Evolutionary conservation across 2,888 invertebrate species (phyloP).

Genomic region (Mythimna impura): DNA sequence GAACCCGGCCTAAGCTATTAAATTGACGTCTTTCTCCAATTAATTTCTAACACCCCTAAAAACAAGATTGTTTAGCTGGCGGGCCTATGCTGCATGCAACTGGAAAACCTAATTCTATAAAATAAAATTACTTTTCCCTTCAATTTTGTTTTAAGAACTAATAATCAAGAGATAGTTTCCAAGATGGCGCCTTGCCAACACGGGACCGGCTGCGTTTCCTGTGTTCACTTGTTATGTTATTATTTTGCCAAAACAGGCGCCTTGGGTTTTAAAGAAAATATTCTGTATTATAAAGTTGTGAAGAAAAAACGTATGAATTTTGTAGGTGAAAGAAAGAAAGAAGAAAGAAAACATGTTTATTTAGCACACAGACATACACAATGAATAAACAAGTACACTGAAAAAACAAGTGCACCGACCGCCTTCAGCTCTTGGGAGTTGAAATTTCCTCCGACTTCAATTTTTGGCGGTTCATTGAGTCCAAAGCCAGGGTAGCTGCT

Average conservation of each 20-base stretch:
- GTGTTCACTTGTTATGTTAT: slow-evolving; percentile 20
- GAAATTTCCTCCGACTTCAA: too few species aligned
- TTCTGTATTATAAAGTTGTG: not conserved
- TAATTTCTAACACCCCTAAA: not conserved
- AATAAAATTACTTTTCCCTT: not conserved
- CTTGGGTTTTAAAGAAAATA: slow-evolving; percentile 1
- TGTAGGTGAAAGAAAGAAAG: too few species aligned
- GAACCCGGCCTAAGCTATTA: not conserved
- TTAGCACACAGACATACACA: too few species aligned
- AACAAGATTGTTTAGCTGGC: not conserved
- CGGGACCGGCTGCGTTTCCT: slow-evolving; percentile 23
- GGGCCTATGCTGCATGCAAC: not conserved
- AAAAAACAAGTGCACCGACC: too few species aligned
- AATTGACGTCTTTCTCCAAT: not conserved
- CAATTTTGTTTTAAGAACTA: slow-evolving; percentile 31
- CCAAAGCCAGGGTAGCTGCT: too few species aligned
- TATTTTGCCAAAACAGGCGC: slow-evolving; percentile 17
- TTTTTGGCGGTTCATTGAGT: too few species aligned
- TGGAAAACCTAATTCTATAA: not conserved
- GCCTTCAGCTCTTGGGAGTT: too few species aligned
- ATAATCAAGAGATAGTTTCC: slow-evolving; percentile 52
- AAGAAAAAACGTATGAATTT: not conserved
- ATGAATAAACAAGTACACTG: too few species aligned
- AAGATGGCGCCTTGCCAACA: slow-evolving; percentile 47
- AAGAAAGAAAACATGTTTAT: too few species aligned